Percentiles rank a stretch among this genome's conserved stretches.
These are phyloP conservation scores for Drosophila jambulina DNA, from an alignment of 1,140 invertebrate genomes.

Conservation along the genomic window DNA sequence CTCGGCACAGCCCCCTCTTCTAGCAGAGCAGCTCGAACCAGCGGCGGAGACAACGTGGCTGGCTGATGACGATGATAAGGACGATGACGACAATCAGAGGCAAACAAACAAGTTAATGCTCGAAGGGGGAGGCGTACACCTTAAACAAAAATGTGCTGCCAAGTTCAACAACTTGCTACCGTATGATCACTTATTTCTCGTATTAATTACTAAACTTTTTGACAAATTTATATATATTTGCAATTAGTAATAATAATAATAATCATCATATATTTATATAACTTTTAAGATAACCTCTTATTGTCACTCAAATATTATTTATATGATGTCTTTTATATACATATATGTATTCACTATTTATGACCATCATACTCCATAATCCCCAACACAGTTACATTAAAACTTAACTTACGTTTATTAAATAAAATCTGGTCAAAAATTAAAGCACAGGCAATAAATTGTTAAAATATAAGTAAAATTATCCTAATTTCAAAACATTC, in stretches of 20 bases:
- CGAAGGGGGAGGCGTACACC: conserved; percentile 14
- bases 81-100: conserved; percentile 73
- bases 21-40: conserved; percentile 59
- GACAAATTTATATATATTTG: neutral
- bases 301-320: neutral
- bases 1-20: neutral
- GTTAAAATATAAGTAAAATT: too few species aligned
- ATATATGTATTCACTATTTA: neutral
- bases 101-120: conserved; percentile 80
- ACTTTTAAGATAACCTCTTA: neutral
- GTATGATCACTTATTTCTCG: neutral
- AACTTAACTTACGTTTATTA: too few species aligned
- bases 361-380: neutral
- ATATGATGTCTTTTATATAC: neutral
- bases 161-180: neutral
- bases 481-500: neutral
- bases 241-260: neutral
- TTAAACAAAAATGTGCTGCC: neutral
- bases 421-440: too few species aligned
- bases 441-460: too few species aligned
- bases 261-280: neutral
- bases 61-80: conserved; percentile 52
- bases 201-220: neutral
- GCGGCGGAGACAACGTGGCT: conserved; percentile 33
- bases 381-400: too few species aligned